These are phyloP conservation scores for Porphyrio hochstetteri DNA, from an alignment of 2,113 vertebrate species.

Conservation along the genomic window DNA sequence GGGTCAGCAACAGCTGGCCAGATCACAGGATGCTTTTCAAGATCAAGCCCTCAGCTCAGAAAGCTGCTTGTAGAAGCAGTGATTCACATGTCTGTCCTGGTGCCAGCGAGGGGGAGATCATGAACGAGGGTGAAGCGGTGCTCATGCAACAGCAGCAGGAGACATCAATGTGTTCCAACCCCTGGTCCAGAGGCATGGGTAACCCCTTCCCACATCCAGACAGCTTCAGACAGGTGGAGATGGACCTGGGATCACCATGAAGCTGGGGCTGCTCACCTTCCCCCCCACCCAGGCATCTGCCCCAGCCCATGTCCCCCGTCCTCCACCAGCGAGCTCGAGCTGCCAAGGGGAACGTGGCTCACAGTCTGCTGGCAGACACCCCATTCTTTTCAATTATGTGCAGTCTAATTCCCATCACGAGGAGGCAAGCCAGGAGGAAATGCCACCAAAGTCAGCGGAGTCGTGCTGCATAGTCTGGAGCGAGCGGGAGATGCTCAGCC, in stretches of 20 bases:
- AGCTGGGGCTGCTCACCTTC: neutral
- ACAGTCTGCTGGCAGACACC: slow-evolving; percentile 1
- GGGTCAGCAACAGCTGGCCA: neutral
- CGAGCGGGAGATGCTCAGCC: neutral
- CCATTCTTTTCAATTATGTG: slow-evolving; percentile 32
- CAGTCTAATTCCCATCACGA: slow-evolving; percentile 17
- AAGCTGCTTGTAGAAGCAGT: neutral
- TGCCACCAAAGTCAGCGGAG: neutral
- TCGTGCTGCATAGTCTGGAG: neutral
- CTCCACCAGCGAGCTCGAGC: neutral
- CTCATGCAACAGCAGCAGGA: neutral
- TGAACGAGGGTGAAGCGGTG: neutral
- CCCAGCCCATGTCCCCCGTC: neutral
- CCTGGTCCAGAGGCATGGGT: neutral
- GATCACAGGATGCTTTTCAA: neutral
- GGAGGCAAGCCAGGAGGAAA: slow-evolving; percentile 51
- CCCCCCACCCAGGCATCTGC: neutral
- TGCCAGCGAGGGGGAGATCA: neutral
- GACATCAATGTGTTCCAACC: neutral
- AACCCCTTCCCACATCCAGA: neutral
- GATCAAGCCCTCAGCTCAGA: neutral
- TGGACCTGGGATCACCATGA: neutral
- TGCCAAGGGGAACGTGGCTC: neutral
- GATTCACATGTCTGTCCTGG: neutral
- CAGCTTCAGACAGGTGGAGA: neutral